Evolutionary conservation across 37 sponge, comb jelly and placozoan genomes (phyloP), one percentile per base, ranked within the genome.

Genomic region (Lycopodina hypogea): DNA sequence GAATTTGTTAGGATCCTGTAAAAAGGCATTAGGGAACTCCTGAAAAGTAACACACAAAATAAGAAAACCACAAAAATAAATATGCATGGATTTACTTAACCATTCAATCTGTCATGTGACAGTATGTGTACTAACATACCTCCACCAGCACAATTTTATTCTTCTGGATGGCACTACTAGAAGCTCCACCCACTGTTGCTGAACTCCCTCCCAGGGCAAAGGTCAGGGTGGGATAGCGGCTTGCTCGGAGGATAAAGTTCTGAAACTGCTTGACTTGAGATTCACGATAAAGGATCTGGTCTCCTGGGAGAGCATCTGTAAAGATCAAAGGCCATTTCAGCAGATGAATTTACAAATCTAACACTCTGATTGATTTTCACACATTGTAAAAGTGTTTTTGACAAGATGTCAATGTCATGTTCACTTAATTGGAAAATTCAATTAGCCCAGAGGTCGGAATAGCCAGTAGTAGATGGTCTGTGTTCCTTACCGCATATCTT

Each of bases 21-120:
- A 50, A 61, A 87, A 94, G 21, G 70, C 94, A 87, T 94, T 94
- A 8, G 94, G 94, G 66, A 90, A 80, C 22, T 94, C 94, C 94
- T 94, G 48, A 18, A 84, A 3, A 18, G 3, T 6, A n/a, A 42
- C 30, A 72, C 48, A 15, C 60, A 72, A 38, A 26, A 50, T 42
- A 21, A 67, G 29, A 12, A 36, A 28, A 67, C 8, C 42, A n/a
- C 24, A 12, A 42, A 22, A 34, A 76, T 6, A 9, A 24, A n/a
- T 37, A 23, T 18, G 2, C 29, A 52, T 29, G 9, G 34, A 26
- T 2, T 9, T 9, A 76, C 19, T 23, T 11, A 41, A 24, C 61
- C 18, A 80, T n/a, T n/a, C n/a, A n/a, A n/a, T n/a, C n/a, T n/a
- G n/a, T n/a, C n/a, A n/a, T n/a, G n/a, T n/a, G n/a, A n/a, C n/a